Base-by-base conservation (phyloP, 1,140 invertebrate genomes). In the Drosophila burlai region DNA sequence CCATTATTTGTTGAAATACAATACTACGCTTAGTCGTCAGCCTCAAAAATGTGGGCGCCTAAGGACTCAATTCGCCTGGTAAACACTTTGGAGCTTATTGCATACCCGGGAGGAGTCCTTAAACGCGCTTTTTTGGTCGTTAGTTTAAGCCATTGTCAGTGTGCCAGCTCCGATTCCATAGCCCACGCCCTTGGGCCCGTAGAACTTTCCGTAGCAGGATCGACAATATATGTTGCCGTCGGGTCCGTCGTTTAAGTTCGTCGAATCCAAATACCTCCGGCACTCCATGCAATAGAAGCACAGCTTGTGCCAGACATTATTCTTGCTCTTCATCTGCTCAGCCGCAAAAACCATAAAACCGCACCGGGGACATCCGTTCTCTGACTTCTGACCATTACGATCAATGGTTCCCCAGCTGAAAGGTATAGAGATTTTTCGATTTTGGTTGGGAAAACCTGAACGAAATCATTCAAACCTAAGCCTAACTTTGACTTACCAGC, bases 221-320 rank as follows among this genome's bases (percentile, higher is more conserved):
- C 97, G 96, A 94, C 98, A 99, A 94, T 98, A 99, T 80, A 99
- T 97, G 87, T 98, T 96, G 61, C 97, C 97, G 93, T 98, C 97
- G 54, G 98, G 98, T 63, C 95, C 97, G 85, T 99, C 98, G 91
- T 97, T 97, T 59, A 98, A 94, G 87, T 97, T 99, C 75, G 98
- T 98, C 61, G 94, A 95, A 94, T 99, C 98, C 90, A 99, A 94
- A 83, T 98, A 97, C 93, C 97, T 97, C 81, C 96, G 96, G 94
- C 98, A 99, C 69, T 97, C 96, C 90, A 96, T 95, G 94, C 98
- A 99, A 94, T 96, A 97, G 95, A 99, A 99, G 94, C 98, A 99
- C 77, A 97, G 94, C 94, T 97, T 98, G 94, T 99, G 98, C 97
- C 97, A 99, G 86, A 98, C 95, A 92, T 96, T 95, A 92, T 96